Conservation (phyloP, 1,140 invertebrate genomes). For the Papilio aristodemus region DNA sequence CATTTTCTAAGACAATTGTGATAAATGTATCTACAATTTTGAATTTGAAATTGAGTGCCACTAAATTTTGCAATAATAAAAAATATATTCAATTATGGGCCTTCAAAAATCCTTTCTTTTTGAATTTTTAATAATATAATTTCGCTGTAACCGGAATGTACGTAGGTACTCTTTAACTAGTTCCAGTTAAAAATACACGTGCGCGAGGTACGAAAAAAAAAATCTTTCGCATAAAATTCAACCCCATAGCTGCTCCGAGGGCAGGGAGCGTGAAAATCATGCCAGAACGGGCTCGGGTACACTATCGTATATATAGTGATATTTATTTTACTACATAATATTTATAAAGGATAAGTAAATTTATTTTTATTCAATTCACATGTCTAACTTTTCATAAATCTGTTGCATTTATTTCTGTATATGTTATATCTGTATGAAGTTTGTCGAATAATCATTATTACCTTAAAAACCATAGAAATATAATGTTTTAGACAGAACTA, state of each 20-base stretch:
- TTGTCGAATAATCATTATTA: no score
- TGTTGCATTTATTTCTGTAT: no score
- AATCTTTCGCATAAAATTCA: conserved; percentile 42
- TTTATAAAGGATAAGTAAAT: not conserved
- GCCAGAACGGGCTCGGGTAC: conserved; percentile 34
- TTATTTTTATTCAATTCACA: no score
- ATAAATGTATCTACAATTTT: no score
- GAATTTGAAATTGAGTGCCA: no score
- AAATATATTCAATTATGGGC: not conserved
- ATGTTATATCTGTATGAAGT: no score
- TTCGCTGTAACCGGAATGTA: conserved; percentile 24
- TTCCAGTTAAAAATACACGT: conserved; percentile 20
- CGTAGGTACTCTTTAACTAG: conserved; percentile 27
- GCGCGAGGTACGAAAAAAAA: conserved; percentile 31
- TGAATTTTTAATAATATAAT: not conserved
- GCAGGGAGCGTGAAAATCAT: conserved; percentile 53
- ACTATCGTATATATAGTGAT: not conserved
- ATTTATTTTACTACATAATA: conserved; percentile 8
- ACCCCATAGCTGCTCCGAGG: conserved; percentile 37
- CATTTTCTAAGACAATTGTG: no score
- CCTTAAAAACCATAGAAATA: no score
- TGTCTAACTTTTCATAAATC: no score
- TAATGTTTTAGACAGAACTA: no score
- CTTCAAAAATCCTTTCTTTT: conserved; percentile 1
- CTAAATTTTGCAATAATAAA: not conserved